These are phyloP conservation scores for Dolichomitus sp. DNA, from an alignment of 2,888 invertebrate genomes.

Conservation along the genomic window DNA sequence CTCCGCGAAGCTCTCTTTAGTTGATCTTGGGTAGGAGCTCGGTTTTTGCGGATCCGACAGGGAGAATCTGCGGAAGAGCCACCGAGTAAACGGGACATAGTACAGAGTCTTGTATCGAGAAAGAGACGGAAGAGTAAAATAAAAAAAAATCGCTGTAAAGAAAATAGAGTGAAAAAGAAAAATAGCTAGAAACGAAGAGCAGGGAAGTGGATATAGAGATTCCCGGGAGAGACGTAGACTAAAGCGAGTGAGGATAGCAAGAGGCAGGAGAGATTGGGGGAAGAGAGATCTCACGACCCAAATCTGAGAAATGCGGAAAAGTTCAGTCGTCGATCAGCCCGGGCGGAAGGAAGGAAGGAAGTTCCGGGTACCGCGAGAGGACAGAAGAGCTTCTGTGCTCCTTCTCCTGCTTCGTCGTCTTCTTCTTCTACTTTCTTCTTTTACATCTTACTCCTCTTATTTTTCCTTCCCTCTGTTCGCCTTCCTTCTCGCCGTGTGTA, in stretches of 20 bases:
- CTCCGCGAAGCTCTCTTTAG: slow-evolving; percentile 41
- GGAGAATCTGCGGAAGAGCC: slow-evolving; percentile 23
- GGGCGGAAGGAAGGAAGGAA: slow-evolving; percentile 84
- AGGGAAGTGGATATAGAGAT: slow-evolving; percentile 48
- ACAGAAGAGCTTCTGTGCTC: slow-evolving; percentile 76
- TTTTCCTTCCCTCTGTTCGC: slow-evolving; percentile 60
- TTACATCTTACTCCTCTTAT: slow-evolving; percentile 72
- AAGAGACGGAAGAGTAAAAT: no score
- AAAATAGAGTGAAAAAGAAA: slow-evolving; percentile 54
- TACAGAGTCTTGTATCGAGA: slow-evolving; percentile 44
- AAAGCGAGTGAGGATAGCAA: slow-evolving; percentile 46
- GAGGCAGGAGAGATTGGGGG: slow-evolving; percentile 54
- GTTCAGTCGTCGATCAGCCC: slow-evolving; percentile 85
- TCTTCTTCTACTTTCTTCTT: slow-evolving; percentile 63
- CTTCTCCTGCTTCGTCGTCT: slow-evolving; percentile 71
- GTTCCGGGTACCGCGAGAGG: slow-evolving; percentile 80
- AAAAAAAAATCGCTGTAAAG: slow-evolving; percentile 33
- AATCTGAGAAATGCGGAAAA: slow-evolving; percentile 83
- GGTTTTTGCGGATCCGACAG: slow-evolving; percentile 50
- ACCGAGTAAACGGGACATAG: slow-evolving; percentile 6
- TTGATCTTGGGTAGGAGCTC: slow-evolving; percentile 52
- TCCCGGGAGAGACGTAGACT: slow-evolving; percentile 27
- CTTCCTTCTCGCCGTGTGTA: slow-evolving; percentile 56
- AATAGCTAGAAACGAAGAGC: slow-evolving; percentile 33
- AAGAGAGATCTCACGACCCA: slow-evolving; percentile 81